phyloP scores from a whole-genome alignment of 2,888 invertebrate species.

The Mythimna loreyi region DNA sequence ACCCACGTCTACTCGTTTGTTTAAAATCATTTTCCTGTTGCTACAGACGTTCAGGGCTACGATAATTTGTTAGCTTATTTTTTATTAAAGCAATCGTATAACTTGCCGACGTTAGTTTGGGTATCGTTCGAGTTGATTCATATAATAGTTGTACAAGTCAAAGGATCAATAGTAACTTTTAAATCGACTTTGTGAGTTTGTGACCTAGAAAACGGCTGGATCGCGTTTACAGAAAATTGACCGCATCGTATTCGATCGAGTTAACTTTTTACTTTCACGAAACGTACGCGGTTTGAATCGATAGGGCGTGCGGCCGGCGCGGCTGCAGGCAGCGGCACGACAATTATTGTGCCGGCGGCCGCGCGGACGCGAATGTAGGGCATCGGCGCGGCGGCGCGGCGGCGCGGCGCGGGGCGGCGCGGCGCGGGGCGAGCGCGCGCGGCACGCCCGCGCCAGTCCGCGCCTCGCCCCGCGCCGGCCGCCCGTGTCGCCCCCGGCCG shows the following conservation, averaged over 20 bases:
- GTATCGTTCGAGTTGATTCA: slow-evolving; percentile 48
- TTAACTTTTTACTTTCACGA: slow-evolving; percentile 88
- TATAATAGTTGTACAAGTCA: slow-evolving; percentile 63
- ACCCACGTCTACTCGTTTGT: slow-evolving; percentile 25
- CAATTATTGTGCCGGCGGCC: slow-evolving; percentile 85
- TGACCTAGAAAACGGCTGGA: slow-evolving; percentile 83
- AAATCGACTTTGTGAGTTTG: slow-evolving; percentile 83
- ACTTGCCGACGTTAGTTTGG: slow-evolving; percentile 48
- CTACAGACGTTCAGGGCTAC: slow-evolving; percentile 33
- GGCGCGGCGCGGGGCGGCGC: slow-evolving; percentile 73
- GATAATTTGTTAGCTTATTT: slow-evolving; percentile 50
- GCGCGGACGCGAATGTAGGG: slow-evolving; percentile 89
- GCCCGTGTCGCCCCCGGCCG: slow-evolving; percentile 70
- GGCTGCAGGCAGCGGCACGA: slow-evolving; percentile 86
- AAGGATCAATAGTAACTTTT: slow-evolving; percentile 81
- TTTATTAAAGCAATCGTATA: slow-evolving; percentile 45
- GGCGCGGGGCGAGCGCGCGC: slow-evolving; percentile 71
- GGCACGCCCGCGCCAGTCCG: slow-evolving; percentile 72
- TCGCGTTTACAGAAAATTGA: slow-evolving; percentile 82
- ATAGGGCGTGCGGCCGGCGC: slow-evolving; percentile 84
- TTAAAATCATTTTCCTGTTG: slow-evolving; percentile 48
- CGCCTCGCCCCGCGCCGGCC: slow-evolving; percentile 81
- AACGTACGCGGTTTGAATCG: slow-evolving; percentile 82
- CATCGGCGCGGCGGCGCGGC: slow-evolving; percentile 81
- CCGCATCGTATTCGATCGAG: slow-evolving; percentile 87